Base-by-base conservation (phyloP, 2,113 vertebrate genomes). In the Podarcis cretensis region DNA sequence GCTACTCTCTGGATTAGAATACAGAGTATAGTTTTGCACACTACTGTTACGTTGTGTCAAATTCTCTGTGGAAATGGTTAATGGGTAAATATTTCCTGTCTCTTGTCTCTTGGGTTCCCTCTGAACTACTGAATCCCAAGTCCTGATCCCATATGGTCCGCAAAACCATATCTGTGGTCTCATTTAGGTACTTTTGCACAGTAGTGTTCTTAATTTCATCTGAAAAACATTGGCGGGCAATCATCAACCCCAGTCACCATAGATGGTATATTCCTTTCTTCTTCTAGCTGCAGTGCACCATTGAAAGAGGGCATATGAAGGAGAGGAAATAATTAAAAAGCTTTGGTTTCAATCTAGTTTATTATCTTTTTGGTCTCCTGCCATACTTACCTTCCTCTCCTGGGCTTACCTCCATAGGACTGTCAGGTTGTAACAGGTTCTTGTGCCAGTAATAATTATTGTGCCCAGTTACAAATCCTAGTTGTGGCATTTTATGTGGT, bases 321-420 rank as follows among this genome's bases (percentile, higher is more conserved):
- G 25, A 78, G 4, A 21, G 77, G 43, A 78, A 91, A 92, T 82
- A 83, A 69, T 79, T 77, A 21, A 66, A 37, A 86, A 25, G 76
- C 76, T 69, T 79, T 68, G 74, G 48, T 7, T 71, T 89, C 1
- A 77, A 30, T 4, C 83, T 90, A 27, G 86, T 90, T 92, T 77
- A 37, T 73, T 79, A 3, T 77, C 59, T 87, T 30, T 7, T 0
- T 85, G 9, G 43, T 30, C 54, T 87, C 83, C 43, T 92, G 81
- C 74, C 85, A 87, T 68, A 83, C 43, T 83, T 84, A 86, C n/a
- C 82, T 89, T 73, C 20, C 85, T 43, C 80, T 92, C 91, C 75
- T 76, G 71, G 75, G 81, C 83, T 23, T 2, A 82, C 13, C 4
- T 13, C n/a, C 77, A n/a, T 73, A 87, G 63, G 84, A 54, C 88